phyloP scores from a whole-genome alignment of 2,797 vertebrate species.

The Mormyrops boulengeri region DNA sequence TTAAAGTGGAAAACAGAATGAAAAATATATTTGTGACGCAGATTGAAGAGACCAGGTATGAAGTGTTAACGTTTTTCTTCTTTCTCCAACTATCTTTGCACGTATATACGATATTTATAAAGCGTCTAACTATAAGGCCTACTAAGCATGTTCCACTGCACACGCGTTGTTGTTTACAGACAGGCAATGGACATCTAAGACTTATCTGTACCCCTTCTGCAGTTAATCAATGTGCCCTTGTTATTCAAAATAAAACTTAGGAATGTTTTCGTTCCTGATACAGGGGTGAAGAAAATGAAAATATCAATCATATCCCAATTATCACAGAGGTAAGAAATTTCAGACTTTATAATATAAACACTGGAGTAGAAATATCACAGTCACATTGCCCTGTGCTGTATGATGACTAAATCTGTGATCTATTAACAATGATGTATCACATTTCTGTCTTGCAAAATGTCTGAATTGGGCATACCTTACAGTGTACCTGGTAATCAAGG shows the following conservation, averaged over 20 bases:
- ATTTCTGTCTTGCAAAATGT: neutral
- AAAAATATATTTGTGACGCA: conserved; percentile 68
- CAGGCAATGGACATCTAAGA: neutral
- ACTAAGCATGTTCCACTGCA: neutral
- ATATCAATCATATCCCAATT: conserved; percentile 52
- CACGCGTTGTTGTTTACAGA: neutral
- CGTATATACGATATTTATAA: neutral
- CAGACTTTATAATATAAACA: neutral
- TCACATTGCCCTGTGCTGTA: neutral
- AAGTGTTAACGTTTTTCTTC: neutral
- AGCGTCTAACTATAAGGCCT: neutral
- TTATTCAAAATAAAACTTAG: neutral
- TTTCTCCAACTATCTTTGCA: neutral
- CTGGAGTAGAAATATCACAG: neutral
- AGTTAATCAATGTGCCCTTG: neutral
- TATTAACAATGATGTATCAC: neutral
- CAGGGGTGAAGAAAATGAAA: conserved; percentile 43
- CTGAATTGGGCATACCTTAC: neutral
- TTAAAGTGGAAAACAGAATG: conserved; percentile 52
- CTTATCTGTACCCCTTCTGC: neutral
- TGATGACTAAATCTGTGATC: neutral
- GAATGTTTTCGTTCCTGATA: conserved; percentile 31
- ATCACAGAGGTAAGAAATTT: conserved; percentile 51
- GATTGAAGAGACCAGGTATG: conserved; percentile 55
- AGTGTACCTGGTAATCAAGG: neutral